A percentile compares a stretch with the other conserved stretches of the same genome.
Conservation (phyloP, 2,888 invertebrate species). For the Halictus quadricinctus region DNA sequence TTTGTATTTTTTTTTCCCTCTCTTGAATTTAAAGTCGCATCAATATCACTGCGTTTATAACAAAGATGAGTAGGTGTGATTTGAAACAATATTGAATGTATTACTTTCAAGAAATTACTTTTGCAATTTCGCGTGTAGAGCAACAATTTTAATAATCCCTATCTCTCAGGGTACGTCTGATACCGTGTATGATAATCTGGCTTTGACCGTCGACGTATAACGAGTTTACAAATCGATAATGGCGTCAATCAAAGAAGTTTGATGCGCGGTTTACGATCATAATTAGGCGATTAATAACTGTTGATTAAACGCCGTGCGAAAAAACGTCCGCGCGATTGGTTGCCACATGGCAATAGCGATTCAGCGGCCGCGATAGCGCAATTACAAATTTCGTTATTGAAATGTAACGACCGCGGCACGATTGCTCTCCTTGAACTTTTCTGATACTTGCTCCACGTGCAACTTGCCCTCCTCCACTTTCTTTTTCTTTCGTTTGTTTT, state of each 20-base stretch:
- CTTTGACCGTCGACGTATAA: background rate
- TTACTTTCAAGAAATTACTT: no score
- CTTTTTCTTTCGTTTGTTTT: constrained; percentile 41
- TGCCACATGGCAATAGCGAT: constrained; percentile 1
- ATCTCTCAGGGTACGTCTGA: background rate
- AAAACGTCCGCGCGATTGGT: background rate
- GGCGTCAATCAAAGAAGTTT: background rate
- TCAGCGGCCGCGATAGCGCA: background rate
- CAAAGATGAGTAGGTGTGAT: no score
- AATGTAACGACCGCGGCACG: constrained; percentile 36
- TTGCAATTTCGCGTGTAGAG: background rate
- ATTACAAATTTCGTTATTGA: constrained; percentile 43
- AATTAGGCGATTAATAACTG: background rate
- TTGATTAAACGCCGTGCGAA: background rate
- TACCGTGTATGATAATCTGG: background rate
- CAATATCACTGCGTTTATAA: no score
- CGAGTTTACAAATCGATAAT: background rate
- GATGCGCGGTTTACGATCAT: background rate
- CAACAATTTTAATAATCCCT: background rate
- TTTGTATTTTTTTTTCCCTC: no score
- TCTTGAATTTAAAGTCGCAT: no score
- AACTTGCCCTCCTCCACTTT: constrained; percentile 39
- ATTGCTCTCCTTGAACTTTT: constrained; percentile 47
- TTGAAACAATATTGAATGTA: no score
- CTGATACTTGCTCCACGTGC: constrained; percentile 44